Base-by-base conservation (phyloP, 1,140 invertebrate species). In the Anoplophora glabripennis region DNA sequence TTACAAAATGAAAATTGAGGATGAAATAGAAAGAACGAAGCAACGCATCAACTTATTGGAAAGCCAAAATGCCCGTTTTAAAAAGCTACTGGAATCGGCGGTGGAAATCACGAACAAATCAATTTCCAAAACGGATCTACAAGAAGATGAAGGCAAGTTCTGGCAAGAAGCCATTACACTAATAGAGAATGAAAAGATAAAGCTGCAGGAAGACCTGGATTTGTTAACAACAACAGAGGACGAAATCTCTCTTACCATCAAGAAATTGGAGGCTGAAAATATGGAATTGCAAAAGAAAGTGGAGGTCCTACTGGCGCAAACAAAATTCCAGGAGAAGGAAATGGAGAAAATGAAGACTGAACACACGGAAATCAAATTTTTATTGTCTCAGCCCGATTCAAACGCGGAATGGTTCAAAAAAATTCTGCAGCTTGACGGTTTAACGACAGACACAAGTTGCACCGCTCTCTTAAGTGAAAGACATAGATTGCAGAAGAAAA, bases 361-460 rank as follows among this genome's bases (percentile, higher is more conserved):
- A 47, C 59, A 65, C 44, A 40, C 59, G 10, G 59, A 65, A 45
- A 61, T 65, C 28, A 65, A 65, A 33, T 65, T 65, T 48, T 37
- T 65, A 7, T 21, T 65, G 9, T 34, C 57, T 10, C 59, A 59
- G 44, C 59, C 59, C 4, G 53, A 65, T 11, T 59, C 59, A 0
- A 57, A 62, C 9, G 15, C 55, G 8, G 42, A 61, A n/a, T 62
- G 57, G 59, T 36, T 65, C 3, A 58, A 57, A 21, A 55, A 59
- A 35, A 61, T 65, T 28, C 17, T 62, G 15, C 40, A 59, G 9
- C 38, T 65, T 4, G 64, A 56, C 14, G 17, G 54, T n/a, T 11
- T 57, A 7, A 11, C 52, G 12, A 46, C 49, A n/a, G 14, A 38
- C 18, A 8, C 7, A 5, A 52, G 35, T 12, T 17, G 42, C 0